Percentiles rank a stretch among this genome's conserved stretches.
These are phyloP conservation scores for Rhizoglyphus robini DNA, from an alignment of 1,140 invertebrate species.

Conservation along the genomic window DNA sequence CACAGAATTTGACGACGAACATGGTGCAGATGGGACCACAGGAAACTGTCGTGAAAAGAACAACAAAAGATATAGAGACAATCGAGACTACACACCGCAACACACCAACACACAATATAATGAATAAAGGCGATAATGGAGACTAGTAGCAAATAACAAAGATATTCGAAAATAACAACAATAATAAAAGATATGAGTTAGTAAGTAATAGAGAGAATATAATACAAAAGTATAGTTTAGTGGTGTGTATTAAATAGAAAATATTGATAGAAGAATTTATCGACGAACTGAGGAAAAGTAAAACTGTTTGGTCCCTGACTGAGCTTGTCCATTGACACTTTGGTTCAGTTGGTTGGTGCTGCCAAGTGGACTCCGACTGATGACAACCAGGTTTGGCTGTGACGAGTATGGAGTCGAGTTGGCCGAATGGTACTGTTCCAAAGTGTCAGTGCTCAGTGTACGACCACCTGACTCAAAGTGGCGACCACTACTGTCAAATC, in stretches of 20 bases:
- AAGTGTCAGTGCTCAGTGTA: background rate
- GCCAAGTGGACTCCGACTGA: background rate
- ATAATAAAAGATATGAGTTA: too few relatives aligned
- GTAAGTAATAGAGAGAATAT: too few relatives aligned
- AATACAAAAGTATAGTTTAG: background rate
- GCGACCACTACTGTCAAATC: background rate
- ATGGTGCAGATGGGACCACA: background rate
- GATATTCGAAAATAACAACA: background rate
- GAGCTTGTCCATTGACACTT: background rate
- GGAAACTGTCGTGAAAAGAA: slow-evolving; percentile 3
- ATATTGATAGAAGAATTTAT: too few relatives aligned
- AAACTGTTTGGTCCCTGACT: background rate
- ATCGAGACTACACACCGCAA: background rate
- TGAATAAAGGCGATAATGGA: background rate
- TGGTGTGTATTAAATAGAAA: background rate
- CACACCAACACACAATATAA: background rate
- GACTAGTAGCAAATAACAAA: background rate
- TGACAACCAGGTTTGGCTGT: background rate
- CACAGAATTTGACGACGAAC: background rate
- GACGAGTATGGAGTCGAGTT: background rate
- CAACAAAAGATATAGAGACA: slow-evolving; percentile 3
- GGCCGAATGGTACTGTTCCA: background rate
- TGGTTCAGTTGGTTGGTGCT: background rate
- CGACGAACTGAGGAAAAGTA: too few relatives aligned
- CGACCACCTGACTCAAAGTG: background rate